Conservation (phyloP, 2,113 vertebrate species). For the Zeus faber region DNA sequence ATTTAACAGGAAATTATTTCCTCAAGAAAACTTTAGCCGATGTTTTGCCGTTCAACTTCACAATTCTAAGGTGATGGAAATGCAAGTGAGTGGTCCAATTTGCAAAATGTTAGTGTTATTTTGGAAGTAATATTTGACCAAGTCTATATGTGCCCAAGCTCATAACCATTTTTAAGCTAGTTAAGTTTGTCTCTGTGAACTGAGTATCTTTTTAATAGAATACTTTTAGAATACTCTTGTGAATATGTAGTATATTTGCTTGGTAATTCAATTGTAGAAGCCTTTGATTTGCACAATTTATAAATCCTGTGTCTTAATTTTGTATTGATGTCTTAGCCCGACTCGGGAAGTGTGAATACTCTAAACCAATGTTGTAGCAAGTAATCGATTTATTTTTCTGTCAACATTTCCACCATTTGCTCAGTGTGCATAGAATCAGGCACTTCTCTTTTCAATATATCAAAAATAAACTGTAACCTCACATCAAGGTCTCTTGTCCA, state of each 20-base stretch:
- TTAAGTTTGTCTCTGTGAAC: constrained; percentile 9
- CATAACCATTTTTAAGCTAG: constrained; percentile 30
- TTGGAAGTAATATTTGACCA: constrained; percentile 20
- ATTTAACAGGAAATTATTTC: no score
- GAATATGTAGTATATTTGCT: constrained; percentile 51
- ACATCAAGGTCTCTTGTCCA: neutral
- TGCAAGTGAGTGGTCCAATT: constrained; percentile 15
- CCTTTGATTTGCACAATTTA: constrained; percentile 71
- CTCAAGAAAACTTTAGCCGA: no score
- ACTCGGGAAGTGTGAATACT: constrained; percentile 48
- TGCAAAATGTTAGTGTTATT: constrained; percentile 43
- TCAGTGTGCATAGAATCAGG: constrained; percentile 12
- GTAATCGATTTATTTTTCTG: constrained; percentile 18
- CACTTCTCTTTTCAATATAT: constrained; percentile 21
- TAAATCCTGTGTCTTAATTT: constrained; percentile 61
- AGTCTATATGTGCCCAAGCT: constrained; percentile 31
- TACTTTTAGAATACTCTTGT: constrained; percentile 40
- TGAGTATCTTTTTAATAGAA: constrained; percentile 34
- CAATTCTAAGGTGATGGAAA: neutral
- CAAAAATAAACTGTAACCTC: constrained; percentile 35
- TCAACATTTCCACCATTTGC: no score
- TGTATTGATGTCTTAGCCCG: constrained; percentile 51
- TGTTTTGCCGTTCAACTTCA: neutral
- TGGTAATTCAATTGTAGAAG: constrained; percentile 53
- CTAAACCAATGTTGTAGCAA: constrained; percentile 56